Conservation (phyloP, 2,888 invertebrate genomes). For the Hypsopygia costalis region DNA sequence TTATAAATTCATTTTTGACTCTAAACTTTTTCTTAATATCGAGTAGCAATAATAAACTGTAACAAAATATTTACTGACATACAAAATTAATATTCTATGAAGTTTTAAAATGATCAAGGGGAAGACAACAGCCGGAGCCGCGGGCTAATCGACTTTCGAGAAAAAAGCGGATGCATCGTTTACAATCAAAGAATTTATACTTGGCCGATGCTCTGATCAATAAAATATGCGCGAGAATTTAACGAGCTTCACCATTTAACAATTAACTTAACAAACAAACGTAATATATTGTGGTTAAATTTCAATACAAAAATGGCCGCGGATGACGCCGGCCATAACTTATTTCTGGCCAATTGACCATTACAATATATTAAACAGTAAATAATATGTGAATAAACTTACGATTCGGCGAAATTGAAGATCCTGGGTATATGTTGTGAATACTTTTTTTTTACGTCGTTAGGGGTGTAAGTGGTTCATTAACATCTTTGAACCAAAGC, state of each 20-base stretch:
- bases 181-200: conserved; percentile 71
- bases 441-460: too few relatives aligned
- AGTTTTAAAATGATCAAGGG: conserved; percentile 38
- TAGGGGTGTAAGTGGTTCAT: too few relatives aligned
- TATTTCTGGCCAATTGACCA: conserved; percentile 21
- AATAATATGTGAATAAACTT: too few relatives aligned
- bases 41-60: too few relatives aligned
- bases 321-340: conserved; percentile 46
- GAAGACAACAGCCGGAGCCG: conserved; percentile 22
- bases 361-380: too few relatives aligned
- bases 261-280: conserved; percentile 81
- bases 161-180: conserved; percentile 63
- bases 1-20: too few relatives aligned
- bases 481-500: too few relatives aligned
- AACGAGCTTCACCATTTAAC: conserved; percentile 75
- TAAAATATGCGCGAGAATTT: conserved; percentile 66
- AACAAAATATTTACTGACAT: too few relatives aligned
- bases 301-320: conserved; percentile 71
- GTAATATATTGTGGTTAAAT: conserved; percentile 78
- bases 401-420: too few relatives aligned
- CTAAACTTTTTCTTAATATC: too few relatives aligned
- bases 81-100: conserved; percentile 15
- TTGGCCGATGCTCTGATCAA: conserved; percentile 38
- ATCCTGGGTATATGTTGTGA: too few relatives aligned
- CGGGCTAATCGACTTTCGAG: conserved; percentile 33